A percentile compares a stretch with the other conserved stretches of the same genome.
Conservation (phyloP, 2,888 invertebrate genomes). For the Habrosyne pyritoides region DNA sequence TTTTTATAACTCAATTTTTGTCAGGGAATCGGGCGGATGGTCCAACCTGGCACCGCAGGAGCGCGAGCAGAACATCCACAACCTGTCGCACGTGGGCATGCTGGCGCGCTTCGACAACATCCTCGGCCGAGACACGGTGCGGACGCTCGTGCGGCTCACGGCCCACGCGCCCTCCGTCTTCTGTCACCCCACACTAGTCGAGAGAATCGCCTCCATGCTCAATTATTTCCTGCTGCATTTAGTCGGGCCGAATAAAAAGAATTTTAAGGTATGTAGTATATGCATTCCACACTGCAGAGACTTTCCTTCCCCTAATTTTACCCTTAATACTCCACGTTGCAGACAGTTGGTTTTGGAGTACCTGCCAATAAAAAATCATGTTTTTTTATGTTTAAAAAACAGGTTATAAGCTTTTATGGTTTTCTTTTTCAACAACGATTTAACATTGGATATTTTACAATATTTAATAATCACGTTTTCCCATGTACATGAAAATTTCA, state of each 20-base stretch:
- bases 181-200: conserved; percentile 95
- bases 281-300: no score
- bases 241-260: conserved; percentile 95
- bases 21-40: conserved; percentile 90
- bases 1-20: conserved; percentile 8
- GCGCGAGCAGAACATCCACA: conserved; percentile 88
- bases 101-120: conserved; percentile 96
- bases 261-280: conserved; percentile 87
- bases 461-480: no score
- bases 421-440: no score
- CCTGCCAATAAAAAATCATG: no score
- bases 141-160: conserved; percentile 90
- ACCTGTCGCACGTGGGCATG: conserved; percentile 90
- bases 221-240: conserved; percentile 96
- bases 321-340: no score
- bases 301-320: no score
- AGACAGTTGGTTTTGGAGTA: no score
- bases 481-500: no score
- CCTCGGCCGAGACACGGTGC: conserved; percentile 94
- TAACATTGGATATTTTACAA: no score
- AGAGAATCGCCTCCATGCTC: conserved; percentile 96
- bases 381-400: no score
- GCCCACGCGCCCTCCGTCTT: conserved; percentile 91
- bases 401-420: no score
- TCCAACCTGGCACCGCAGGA: conserved; percentile 86